Percentiles rank a stretch among this genome's conserved stretches.
Evolutionary conservation across 2,113 vertebrate genomes (phyloP).

Genomic region (Serinus canaria): DNA sequence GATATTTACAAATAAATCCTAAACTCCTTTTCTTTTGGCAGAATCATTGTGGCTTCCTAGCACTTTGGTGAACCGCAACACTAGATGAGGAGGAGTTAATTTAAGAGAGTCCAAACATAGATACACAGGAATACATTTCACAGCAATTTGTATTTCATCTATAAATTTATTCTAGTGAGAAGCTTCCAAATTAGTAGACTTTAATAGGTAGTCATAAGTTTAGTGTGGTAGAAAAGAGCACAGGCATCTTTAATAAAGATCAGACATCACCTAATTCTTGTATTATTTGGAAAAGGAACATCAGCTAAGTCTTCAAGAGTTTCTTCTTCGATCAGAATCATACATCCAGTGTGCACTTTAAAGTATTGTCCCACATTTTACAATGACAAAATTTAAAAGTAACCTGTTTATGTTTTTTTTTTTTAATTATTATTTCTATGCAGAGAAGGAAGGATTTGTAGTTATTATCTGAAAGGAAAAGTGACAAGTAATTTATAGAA

Average conservation of each 20-base stretch:
- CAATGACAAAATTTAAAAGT: not conserved
- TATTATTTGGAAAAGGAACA: not conserved
- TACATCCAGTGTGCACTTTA: not conserved
- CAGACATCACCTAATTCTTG: not conserved
- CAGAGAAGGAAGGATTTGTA: not conserved
- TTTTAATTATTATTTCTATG: not conserved
- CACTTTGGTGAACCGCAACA: not conserved
- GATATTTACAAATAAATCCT: not conserved
- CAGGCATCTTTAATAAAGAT: not conserved
- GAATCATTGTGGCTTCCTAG: not conserved
- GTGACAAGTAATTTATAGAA: not conserved
- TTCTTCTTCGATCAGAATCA: not conserved
- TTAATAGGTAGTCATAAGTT: not conserved
- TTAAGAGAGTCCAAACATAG: not conserved
- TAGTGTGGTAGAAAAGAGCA: not conserved
- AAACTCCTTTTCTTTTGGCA: not conserved
- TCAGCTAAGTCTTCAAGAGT: not conserved
- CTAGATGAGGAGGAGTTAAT: not conserved
- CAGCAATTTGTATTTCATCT: not conserved
- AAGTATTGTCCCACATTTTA: not conserved
- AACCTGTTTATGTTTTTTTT: not conserved
- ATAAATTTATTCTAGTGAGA: not conserved
- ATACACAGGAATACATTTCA: not conserved
- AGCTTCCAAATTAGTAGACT: not conserved
- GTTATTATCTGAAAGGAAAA: not conserved